Evolutionary conservation across 1,140 invertebrate species (phyloP), one percentile per base, ranked within the genome.

Genomic region (Stenopsyche tienmushanensis): DNA sequence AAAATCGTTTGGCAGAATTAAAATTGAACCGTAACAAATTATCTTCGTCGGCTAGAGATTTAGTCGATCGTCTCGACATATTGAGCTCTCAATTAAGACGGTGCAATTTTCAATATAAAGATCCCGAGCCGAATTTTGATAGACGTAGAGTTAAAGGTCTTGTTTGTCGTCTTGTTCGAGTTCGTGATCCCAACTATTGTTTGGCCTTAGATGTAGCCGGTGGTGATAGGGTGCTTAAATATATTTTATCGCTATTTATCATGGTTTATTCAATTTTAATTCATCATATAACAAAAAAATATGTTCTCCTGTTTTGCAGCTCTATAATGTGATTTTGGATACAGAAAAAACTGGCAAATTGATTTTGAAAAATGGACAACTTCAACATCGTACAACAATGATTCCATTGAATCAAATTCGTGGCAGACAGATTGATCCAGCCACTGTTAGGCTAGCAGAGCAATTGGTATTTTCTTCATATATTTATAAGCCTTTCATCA

Each of bases 341-440:
- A 90, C 86, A 41, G 93, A 97, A 74, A 79, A 83, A 45, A 94
- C 91, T 0, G 89, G 90, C 63, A 96, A 95, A 76, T 83, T 89
- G 71, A 78, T 99, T 45, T 81, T 99, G 41, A 83, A 95, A 77
- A 84, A 84, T 58, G 95, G 95, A 3, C 83, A 91, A 68, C 80
- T 98, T 34, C 86, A 88, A 73, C 79, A 85, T 49, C 83, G 94
- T 52, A 87, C 88, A 20, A 98, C 94, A 18, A 84, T 93, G 72
- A 90, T 98, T 57, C 96, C 97, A n/a, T 82, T 99, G 45, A 97
- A 97, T 80, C 94, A 95, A 83, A 93, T 98, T 44, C 73, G 78
- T 50, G 85, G 84, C 0, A 76, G 79, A 65, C 71, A 76, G 47
- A 88, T 96, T 60, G 84, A 88, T 72, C 70, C 76, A 0, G 72